A percentile compares a stretch with the other conserved stretches of the same genome.
These are phyloP conservation scores for Tribolium freemani DNA, from an alignment of 2,888 invertebrate species.

Conservation along the genomic window DNA sequence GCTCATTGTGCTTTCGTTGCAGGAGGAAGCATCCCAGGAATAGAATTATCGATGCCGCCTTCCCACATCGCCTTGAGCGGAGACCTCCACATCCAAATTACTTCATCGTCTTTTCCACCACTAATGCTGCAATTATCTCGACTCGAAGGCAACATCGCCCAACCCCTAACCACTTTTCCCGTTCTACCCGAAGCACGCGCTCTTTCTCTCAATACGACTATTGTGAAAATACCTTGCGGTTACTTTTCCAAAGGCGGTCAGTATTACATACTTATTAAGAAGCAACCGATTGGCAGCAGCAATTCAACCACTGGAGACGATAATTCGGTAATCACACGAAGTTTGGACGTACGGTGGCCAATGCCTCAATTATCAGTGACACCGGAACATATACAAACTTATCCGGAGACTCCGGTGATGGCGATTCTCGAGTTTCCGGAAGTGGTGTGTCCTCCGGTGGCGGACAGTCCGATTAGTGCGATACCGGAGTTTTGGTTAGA, in stretches of 20 bases:
- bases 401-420: conserved; percentile 81
- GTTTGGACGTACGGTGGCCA: conserved; percentile 88
- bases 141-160: conserved; percentile 64
- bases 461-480: conserved; percentile 69
- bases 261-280: conserved; percentile 71
- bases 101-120: conserved; percentile 66
- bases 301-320: conserved; percentile 44
- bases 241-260: conserved; percentile 81
- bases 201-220: conserved; percentile 62
- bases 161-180: conserved; percentile 63
- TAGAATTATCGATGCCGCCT: conserved; percentile 72
- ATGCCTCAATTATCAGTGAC: conserved; percentile 78
- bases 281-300: conserved; percentile 55
- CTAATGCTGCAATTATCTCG: conserved; percentile 67
- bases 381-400: conserved; percentile 84
- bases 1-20: conserved; percentile 49
- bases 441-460: conserved; percentile 77
- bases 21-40: conserved; percentile 63
- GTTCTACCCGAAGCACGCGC: conserved; percentile 65
- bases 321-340: conserved; percentile 67
- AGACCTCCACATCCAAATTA: conserved; percentile 81
- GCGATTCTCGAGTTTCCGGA: conserved; percentile 83
- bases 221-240: conserved; percentile 74
- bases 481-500: conserved; percentile 83
- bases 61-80: conserved; percentile 84